phyloP scores from a whole-genome alignment of 2,113 vertebrate genomes.

The Eurystomus gularis region DNA sequence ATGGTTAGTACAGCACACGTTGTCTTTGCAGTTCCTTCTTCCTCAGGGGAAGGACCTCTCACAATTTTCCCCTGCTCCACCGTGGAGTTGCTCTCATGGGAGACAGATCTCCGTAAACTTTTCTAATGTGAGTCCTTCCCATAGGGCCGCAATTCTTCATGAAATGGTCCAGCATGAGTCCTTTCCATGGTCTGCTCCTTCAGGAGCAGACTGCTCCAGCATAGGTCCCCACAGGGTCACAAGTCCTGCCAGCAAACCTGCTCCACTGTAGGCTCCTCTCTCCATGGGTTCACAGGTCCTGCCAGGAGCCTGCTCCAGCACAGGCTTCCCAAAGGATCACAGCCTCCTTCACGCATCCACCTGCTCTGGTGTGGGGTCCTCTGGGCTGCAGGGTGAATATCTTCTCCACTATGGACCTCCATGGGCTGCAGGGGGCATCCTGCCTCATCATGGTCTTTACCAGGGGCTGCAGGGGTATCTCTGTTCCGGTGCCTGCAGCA shows the following conservation, averaged over 20 bases:
- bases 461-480: not conserved
- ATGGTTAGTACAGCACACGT: not conserved
- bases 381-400: not conserved
- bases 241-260: not conserved
- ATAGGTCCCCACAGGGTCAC: not conserved
- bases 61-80: not conserved
- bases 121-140: not conserved
- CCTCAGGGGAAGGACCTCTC: not conserved
- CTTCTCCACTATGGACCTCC: not conserved
- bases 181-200: not conserved
- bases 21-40: not conserved
- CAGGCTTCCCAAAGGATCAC: not conserved
- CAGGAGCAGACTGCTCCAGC: not conserved
- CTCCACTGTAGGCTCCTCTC: not conserved
- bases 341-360: not conserved
- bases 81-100: no score
- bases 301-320: not conserved
- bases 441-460: not conserved
- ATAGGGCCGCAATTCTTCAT: not conserved
- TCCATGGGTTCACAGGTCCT: not conserved
- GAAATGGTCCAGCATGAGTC: not conserved
- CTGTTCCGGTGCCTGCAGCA: not conserved
- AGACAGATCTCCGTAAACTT: not conserved
- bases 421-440: no score
- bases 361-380: no score